Conservation (phyloP, 2,797 vertebrate species). For the Acanthopagrus latus region DNA sequence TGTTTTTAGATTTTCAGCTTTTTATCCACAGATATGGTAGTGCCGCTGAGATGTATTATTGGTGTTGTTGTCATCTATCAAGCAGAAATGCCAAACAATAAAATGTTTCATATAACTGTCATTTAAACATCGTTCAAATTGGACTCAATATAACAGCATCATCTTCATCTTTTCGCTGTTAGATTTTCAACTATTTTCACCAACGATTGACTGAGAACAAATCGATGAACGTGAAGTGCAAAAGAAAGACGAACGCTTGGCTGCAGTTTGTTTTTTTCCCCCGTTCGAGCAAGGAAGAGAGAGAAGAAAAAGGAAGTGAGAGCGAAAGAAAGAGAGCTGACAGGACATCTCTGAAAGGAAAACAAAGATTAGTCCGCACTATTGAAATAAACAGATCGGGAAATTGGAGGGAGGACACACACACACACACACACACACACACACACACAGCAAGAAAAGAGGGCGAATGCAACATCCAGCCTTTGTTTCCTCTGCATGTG, state of each 20-base stretch:
- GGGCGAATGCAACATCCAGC: slow-evolving; percentile 46
- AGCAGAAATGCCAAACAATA: slow-evolving; percentile 1
- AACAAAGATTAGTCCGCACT: slow-evolving; percentile 45
- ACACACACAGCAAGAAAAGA: slow-evolving; percentile 21
- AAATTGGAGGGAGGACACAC: slow-evolving; percentile 51
- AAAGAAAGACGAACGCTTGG: neutral
- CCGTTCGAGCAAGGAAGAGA: neutral
- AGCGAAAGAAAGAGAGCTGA: slow-evolving; percentile 37
- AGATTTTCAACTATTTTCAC: slow-evolving; percentile 2
- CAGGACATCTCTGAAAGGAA: slow-evolving; percentile 48
- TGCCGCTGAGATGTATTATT: neutral
- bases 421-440: slow-evolving; percentile 22
- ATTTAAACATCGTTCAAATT: neutral
- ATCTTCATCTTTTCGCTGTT: neutral
- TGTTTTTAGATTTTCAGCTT: neutral
- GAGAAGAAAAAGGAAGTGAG: slow-evolving; percentile 9
- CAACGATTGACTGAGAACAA: neutral
- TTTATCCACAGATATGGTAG: neutral
- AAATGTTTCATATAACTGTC: neutral
- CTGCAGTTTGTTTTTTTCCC: slow-evolving; percentile 21
- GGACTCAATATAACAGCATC: neutral
- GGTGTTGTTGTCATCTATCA: neutral
- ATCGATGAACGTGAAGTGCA: neutral
- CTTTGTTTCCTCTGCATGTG: slow-evolving; percentile 70
- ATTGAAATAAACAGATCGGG: slow-evolving; percentile 63